Evolutionary conservation across 2,888 invertebrate species (phyloP), one percentile per base, ranked within the genome.

Genomic region (Linnaemya tessellans): DNA sequence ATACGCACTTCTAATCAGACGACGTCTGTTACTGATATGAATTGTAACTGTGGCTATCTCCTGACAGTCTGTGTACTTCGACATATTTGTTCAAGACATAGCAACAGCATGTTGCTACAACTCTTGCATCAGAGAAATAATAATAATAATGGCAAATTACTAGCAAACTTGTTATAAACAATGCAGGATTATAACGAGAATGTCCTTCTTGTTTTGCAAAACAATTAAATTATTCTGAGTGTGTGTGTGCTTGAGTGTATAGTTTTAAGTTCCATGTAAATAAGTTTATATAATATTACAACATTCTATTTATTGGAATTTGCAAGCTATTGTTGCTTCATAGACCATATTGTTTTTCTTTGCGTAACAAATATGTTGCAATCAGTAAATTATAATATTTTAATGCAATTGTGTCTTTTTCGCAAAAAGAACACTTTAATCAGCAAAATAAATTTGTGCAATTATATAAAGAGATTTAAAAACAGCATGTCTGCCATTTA

Each of bases 11-110:
- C 54, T 25, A n/a, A 74, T n/a, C 51, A 51, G 41, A 64, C 51
- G 60, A 51, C 51, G 58, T 78, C 49, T 49, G 78, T 18, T 67
- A 38, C 43, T 79, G 78, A 79, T 67, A 67, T 58, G 58, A 58
- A 77, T 58, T 71, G 77, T 60, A 58, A 65, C n/a, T 73, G 9
- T 56, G 43, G 13, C 18, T 62, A 38, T 68, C n/a, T 51, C 54
- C 41, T 35, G 41, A n/a, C 20, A 15, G 11, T 25, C 18, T 51
- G 51, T 51, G 22, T 49, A 49, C 20, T 35, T 46, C 3, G 18
- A 49, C 3, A 9, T 64, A 51, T 25, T 67, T 58, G 20, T 43
- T 41, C 18, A 25, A 58, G 4, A 49, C 18, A 56, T 10, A 67
- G 30, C 65, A 70, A 60, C 51, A 49, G 18, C 15, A 30, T 43